phyloP scores from a whole-genome alignment of 2,888 invertebrate genomes.

The Leucoma salicis region DNA sequence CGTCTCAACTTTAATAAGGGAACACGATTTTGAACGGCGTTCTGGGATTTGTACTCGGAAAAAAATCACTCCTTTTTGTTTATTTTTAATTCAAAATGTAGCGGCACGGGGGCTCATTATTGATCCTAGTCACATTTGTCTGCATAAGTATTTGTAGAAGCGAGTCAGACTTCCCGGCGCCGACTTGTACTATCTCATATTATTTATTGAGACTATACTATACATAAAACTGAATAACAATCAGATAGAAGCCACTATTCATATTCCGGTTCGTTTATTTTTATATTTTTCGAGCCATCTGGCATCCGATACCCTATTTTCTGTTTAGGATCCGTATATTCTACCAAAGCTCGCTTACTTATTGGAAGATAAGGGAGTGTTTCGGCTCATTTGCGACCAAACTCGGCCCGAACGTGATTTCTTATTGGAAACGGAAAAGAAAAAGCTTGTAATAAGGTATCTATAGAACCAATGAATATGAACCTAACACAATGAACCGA shows the following conservation, averaged over 20 bases:
- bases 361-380: slow-evolving; percentile 76
- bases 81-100: not conserved
- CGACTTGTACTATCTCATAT: slow-evolving; percentile 49
- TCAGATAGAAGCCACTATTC: slow-evolving; percentile 58
- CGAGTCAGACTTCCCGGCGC: slow-evolving; percentile 43
- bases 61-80: slow-evolving; percentile 43
- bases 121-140: slow-evolving; percentile 40
- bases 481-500: no score
- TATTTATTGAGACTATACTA: slow-evolving; percentile 57
- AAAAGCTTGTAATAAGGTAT: slow-evolving; percentile 57
- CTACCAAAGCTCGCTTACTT: slow-evolving; percentile 63
- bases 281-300: slow-evolving; percentile 74
- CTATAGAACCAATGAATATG: no score
- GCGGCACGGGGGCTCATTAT: slow-evolving; percentile 12
- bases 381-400: slow-evolving; percentile 76
- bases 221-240: slow-evolving; percentile 64
- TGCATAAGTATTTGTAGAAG: slow-evolving; percentile 47
- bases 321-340: slow-evolving; percentile 55
- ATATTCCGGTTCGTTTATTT: slow-evolving; percentile 69
- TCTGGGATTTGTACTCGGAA: slow-evolving; percentile 65
- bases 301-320: slow-evolving; percentile 57
- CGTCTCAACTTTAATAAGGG: slow-evolving; percentile 80
- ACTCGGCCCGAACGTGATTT: slow-evolving; percentile 70
- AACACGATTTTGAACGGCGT: slow-evolving; percentile 74
- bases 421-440: slow-evolving; percentile 63